Evolutionary conservation across 1,140 invertebrate species (phyloP).

Genomic region (Drosophila kepulauana): DNA sequence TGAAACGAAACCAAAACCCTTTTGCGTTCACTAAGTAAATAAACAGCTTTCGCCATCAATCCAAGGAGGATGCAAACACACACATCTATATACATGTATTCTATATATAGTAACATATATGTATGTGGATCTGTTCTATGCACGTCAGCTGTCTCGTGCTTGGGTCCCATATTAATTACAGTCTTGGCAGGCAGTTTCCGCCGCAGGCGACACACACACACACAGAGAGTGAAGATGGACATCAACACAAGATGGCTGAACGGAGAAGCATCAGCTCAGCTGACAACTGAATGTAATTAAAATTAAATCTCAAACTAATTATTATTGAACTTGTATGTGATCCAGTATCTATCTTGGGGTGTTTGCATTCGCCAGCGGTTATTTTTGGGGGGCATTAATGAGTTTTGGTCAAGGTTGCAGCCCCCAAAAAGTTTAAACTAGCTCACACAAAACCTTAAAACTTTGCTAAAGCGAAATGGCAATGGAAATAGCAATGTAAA

Average conservation of each 20-base stretch:
- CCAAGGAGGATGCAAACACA: constrained; percentile 19
- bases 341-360: constrained; percentile 23
- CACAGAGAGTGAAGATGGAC: constrained; percentile 14
- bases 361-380: constrained; percentile 55
- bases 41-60: constrained; percentile 64
- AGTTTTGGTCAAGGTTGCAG: constrained; percentile 62
- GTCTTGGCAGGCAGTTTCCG: constrained; percentile 66
- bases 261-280: constrained; percentile 16
- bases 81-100: constrained; percentile 1
- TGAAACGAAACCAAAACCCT: constrained; percentile 73
- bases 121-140: constrained; percentile 16
- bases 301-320: constrained; percentile 84
- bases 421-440: constrained; percentile 16
- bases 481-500: constrained; percentile 27
- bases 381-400: constrained; percentile 55
- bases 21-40: constrained; percentile 65
- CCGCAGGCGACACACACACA: constrained; percentile 53
- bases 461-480: background rate
- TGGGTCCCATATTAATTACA: constrained; percentile 76
- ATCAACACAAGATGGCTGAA: constrained; percentile 41
- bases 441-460: constrained; percentile 18
- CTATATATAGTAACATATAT: constrained; percentile 2
- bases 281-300: constrained; percentile 74
- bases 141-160: constrained; percentile 42
- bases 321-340: constrained; percentile 70